Conservation (phyloP, 2,888 invertebrate genomes). For the Cryptus viduatorius region DNA sequence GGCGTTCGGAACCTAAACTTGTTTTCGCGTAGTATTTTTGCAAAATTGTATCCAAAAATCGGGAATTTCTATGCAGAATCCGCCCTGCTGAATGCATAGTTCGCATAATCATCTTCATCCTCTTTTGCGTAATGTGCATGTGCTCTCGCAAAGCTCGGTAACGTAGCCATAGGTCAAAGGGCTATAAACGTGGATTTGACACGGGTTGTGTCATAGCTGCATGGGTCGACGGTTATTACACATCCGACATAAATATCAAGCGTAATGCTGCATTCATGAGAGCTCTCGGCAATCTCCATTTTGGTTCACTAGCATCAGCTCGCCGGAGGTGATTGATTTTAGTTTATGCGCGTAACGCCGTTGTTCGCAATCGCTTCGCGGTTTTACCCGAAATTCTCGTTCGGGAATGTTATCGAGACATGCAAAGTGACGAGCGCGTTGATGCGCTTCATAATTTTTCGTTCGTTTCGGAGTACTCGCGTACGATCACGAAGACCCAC, state of each 20-base stretch:
- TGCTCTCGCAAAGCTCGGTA: background rate
- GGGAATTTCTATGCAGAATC: too few relatives aligned
- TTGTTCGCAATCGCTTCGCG: background rate
- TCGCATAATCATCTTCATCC: too few relatives aligned
- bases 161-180: background rate
- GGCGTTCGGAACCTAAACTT: too few relatives aligned
- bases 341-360: background rate
- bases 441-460: background rate
- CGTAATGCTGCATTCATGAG: conserved; percentile 6
- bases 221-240: conserved; percentile 42
- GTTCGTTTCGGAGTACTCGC: background rate
- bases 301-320: conserved; percentile 51
- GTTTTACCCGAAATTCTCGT: background rate
- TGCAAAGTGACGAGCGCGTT: too few relatives aligned
- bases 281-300: conserved; percentile 54
- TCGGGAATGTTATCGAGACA: too few relatives aligned
- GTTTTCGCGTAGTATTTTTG: too few relatives aligned
- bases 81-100: too few relatives aligned
- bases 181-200: conserved; percentile 3
- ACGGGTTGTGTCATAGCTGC: conserved; percentile 24
- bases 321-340: background rate
- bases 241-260: conserved; percentile 10
- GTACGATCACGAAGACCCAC: background rate
- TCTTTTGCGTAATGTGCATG: too few relatives aligned
- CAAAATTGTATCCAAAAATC: too few relatives aligned